Evolutionary conservation across 2,797 vertebrate genomes (phyloP), one percentile per base, ranked within the genome.

Genomic region (Catamblyrhynchus diadema): DNA sequence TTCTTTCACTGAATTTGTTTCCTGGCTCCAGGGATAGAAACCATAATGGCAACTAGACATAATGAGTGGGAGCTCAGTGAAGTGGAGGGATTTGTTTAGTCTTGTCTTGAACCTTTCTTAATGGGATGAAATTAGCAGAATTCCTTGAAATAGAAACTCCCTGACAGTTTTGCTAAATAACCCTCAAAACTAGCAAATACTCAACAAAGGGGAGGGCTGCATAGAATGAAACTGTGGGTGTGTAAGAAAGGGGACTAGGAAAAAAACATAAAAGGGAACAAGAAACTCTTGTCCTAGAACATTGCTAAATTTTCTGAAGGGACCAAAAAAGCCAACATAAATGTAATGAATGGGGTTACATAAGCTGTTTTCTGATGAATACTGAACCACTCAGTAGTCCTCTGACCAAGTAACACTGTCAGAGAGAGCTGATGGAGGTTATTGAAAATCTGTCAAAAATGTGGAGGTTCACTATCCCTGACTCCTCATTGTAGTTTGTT

Each of bases 31-130:
- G 92, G 80, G 80, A 22, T 65, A 93, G 77, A 94, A 93, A 86
- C 39, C 6, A 1, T 92, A 86, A 88, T 74, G 90, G 66, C 54
- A 81, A 13, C n/a, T 86, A 86, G 19, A 35, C 47, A 9, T 73
- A 67, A 91, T 71, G 65, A 74, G 39, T n/a, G 17, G 39, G 35
- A 93, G 23, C 39, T 92, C 30, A 54, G 39, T 42, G 27, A 87
- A 61, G 41, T 79, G 21, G 8, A 83, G 39, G 12, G 15, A 79
- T 86, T 95, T 94, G 90, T 79, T 92, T 32, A 83, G n/a, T 84
- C 93, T 92, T 96, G 92, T 69, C 73, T 79, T 81, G 23, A 92
- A 86, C 32, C 11, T 93, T 90, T 85, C 48, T 60, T 93, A 83
- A 88, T 90, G 61, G 66, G 35, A 86, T 74, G 14, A 93, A 95